These are phyloP conservation scores for Spatula clypeata DNA, from an alignment of 2,797 vertebrate genomes.

Conservation along the genomic window DNA sequence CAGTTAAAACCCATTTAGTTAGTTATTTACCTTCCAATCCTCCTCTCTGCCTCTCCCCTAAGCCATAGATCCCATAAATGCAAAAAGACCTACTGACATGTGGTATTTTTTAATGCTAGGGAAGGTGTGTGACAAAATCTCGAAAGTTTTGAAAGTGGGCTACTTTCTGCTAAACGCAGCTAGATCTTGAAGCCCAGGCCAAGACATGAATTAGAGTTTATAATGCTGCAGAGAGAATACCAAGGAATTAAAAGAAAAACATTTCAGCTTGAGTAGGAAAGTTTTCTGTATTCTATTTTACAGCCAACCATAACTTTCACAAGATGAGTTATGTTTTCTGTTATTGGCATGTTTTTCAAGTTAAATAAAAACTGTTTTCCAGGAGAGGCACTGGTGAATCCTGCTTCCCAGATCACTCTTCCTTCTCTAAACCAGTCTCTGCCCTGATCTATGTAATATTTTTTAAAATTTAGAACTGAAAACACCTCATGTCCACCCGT, in stretches of 20 bases:
- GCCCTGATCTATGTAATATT: background rate
- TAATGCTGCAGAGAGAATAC: constrained; percentile 59
- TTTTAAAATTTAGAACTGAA: background rate
- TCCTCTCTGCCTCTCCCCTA: background rate
- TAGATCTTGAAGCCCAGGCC: background rate
- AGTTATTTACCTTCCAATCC: background rate
- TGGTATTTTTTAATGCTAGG: background rate
- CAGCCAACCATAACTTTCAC: constrained; percentile 61
- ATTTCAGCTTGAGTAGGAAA: constrained; percentile 68
- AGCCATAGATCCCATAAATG: background rate
- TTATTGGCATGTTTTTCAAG: constrained; percentile 62
- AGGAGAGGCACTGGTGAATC: constrained; percentile 53
- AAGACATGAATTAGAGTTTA: constrained; percentile 50
- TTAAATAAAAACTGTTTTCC: constrained; percentile 64
- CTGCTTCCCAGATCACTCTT: background rate
- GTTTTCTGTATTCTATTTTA: constrained; percentile 73
- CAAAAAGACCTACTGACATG: background rate
- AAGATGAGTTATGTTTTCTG: constrained; percentile 69
- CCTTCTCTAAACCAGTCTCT: background rate
- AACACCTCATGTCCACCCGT: background rate
- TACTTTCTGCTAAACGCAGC: background rate
- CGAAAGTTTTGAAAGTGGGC: background rate
- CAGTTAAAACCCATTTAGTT: background rate
- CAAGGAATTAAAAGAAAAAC: constrained; percentile 73
- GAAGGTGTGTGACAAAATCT: background rate